A percentile compares a stretch with the other conserved stretches of the same genome.
These are phyloP conservation scores for Wiebesia pumilae DNA, from an alignment of 1,140 invertebrate genomes.

Conservation along the genomic window DNA sequence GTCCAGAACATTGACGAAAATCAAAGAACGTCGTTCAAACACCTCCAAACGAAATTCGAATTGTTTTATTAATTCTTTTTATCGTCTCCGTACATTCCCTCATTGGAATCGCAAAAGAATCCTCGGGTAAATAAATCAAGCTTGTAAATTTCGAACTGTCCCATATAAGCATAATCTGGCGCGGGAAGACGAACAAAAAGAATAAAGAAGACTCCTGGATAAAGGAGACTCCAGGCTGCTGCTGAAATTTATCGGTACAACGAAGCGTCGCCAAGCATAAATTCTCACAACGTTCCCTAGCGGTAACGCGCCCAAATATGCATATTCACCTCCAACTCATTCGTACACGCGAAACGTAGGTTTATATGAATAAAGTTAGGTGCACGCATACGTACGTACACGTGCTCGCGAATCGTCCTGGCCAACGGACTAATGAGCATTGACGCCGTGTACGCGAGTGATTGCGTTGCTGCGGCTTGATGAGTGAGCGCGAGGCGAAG, in stretches of 20 bases:
- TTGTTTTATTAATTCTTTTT: not conserved
- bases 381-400: not conserved
- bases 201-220: too few species aligned
- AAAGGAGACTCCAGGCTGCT: not conserved
- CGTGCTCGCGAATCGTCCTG: not conserved
- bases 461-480: not conserved
- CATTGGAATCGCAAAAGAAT: constrained; percentile 10
- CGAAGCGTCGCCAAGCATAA: constrained; percentile 34
- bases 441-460: not conserved
- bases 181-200: not conserved
- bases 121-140: constrained; percentile 30
- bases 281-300: not conserved
- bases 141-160: not conserved
- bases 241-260: constrained; percentile 50
- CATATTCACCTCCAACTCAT: not conserved
- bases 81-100: not conserved
- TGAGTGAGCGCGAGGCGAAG: not conserved
- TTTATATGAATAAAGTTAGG: not conserved
- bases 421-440: not conserved
- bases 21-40: not conserved
- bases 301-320: constrained; percentile 27
- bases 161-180: not conserved
- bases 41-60: not conserved
- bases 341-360: not conserved
- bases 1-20: not conserved